Evolutionary conservation across 1,140 invertebrate species (phyloP), one percentile per base, ranked within the genome.

Genomic region (Meloidogyne floridensis): DNA sequence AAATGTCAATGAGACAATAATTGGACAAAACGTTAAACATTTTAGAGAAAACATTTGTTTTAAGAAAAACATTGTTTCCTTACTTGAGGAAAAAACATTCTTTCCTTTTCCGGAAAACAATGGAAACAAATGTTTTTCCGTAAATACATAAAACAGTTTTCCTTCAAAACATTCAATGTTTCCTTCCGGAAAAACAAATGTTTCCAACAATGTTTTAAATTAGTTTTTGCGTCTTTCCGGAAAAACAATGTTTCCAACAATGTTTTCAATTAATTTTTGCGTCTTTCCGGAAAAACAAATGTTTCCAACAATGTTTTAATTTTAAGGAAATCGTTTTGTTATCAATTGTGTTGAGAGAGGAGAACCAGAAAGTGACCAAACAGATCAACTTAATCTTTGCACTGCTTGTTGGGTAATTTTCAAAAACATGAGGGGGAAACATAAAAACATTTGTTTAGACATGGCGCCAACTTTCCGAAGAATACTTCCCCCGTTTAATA

Each of bases 321-420:
- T 53, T 7, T n/a, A 72, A 85, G 84, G 84, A 11, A 51, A 86
- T 20, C 82, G 84, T 20, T 85, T 85, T 72, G 85, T 85, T 2
- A 86, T 85, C 72, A 85, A 80, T 51, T 85, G 84, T 72, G 85
- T 85, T 13, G 84, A 85, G 75, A 70, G 80, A 54, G 84, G 84
- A 18, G 84, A 85, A n/a, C 20, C 80, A n/a, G 84, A 85, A 51
- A 84, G 56, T 70, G 84, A 85, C 10, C 69, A 82, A 3, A 72
- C 85, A 11, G 84, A 85, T 20, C 87, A 74, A 53, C 65, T 85
- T 3, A 85, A 86, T 54, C 20, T 85, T 7, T 85, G 84, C 70
- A 85, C 84, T 10, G 81, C 78, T n/a, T 85, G 84, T 65, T 85
- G 84, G 84, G 80, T 51, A 59, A 18, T 15, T 75, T 81, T 8